Evolutionary conservation across 2,113 vertebrate species (phyloP).

Genomic region (Cyprichromis sp.): DNA sequence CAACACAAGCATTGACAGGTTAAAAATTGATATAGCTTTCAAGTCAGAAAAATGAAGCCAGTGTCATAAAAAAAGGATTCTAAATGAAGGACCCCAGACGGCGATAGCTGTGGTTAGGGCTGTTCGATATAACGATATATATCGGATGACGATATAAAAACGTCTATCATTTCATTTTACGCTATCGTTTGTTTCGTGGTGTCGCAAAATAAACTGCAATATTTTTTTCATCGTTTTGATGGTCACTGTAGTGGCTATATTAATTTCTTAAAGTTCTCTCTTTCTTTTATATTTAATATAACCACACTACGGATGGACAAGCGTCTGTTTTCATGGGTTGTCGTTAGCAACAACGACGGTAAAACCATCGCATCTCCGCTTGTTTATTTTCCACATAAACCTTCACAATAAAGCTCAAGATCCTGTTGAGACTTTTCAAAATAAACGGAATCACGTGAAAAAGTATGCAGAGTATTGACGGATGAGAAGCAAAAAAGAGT

Average conservation of each 20-base stretch:
- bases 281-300: no score
- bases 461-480: fast-evolving
- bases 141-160: no score
- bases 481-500: background rate
- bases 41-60: background rate
- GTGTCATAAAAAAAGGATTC: background rate
- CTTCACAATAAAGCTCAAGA: background rate
- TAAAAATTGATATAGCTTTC: background rate
- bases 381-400: background rate
- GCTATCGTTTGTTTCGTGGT: background rate
- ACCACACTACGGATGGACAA: fast-evolving
- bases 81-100: background rate
- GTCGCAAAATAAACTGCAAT: no score
- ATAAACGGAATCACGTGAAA: background rate
- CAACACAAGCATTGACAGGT: background rate
- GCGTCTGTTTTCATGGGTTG: no score
- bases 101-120: background rate
- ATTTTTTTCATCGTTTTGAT: no score
- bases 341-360: fast-evolving
- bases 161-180: fast-evolving
- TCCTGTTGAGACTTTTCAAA: background rate
- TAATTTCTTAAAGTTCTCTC: no score
- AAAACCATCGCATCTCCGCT: fast-evolving
- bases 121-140: no score
- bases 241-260: no score